Evolutionary conservation across 2,888 invertebrate genomes (phyloP), one percentile per base, ranked within the genome.

Genomic region (Morpho deidamia): DNA sequence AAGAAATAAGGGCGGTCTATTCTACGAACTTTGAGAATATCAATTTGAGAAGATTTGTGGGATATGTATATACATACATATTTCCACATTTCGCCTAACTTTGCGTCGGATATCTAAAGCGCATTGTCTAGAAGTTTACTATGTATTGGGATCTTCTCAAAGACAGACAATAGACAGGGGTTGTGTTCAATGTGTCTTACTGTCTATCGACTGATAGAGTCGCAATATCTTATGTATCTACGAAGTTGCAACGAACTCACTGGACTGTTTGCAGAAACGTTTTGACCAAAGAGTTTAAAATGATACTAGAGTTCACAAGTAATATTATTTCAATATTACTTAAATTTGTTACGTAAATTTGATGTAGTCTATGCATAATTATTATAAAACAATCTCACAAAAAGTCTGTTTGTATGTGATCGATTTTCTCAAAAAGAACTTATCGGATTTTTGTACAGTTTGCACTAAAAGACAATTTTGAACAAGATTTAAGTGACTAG

Each of bases 241-340:
- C 53, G 55, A 68, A 76, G 69, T 75, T 69, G 58, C 56, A 53
- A 44, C 39, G 61, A 76, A 73, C 76, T 75, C 70, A 67, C 70
- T 69, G 69, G 64, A 54, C 65, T 63, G 68, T 64, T 61, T 52
- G 58, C 59, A 64, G 61, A 72, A 66, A 70, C 70, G 66, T 67
- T 39, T 11, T 33, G 45, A 5, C 10, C 8, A 33, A 38, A 7
- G 46, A 43, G 7, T 4, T 0, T 46, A 37, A 12, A 35, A 44
- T 23, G 7, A 11, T 39, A 33, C 2, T 45, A 51, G 51, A 51
- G n/a, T 11, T 51, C 33, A 32, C 44, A 11, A 44, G 11, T 7
- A n/a, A 5, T n/a, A 47, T 39, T 8, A 34, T n/a, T n/a, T n/a
- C n/a, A 44, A 39, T 1, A 11, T 32, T n/a, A 37, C 37, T 33